These are phyloP conservation scores for Catostomus latipinnis DNA, from an alignment of 2,797 vertebrate species.

Conservation along the genomic window DNA sequence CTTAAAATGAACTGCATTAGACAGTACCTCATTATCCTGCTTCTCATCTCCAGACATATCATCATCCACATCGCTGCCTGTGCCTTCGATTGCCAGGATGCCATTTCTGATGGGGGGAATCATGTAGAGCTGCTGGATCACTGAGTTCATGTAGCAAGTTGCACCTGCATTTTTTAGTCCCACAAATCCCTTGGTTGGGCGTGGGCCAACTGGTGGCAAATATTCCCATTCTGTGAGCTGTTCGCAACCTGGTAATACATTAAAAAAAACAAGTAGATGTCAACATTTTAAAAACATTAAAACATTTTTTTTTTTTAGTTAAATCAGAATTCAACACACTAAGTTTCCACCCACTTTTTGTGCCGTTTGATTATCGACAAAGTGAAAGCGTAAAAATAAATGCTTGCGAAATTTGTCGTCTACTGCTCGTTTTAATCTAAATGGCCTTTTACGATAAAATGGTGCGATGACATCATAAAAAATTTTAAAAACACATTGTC, in stretches of 20 bases:
- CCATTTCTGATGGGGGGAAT: constrained; percentile 98
- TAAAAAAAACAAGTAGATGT: neutral
- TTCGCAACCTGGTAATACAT: constrained; percentile 85
- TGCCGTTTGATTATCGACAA: no score
- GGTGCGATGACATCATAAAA: no score
- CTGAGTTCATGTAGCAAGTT: constrained; percentile 99
- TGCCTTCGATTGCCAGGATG: constrained; percentile 98
- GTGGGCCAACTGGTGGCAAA: constrained; percentile 94
- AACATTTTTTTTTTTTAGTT: no score
- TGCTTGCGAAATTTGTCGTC: no score
- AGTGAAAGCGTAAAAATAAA: no score
- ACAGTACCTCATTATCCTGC: constrained; percentile 95
- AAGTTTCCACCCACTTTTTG: no score
- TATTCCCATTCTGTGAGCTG: constrained; percentile 99
- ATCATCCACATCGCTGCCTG: constrained; percentile 97
- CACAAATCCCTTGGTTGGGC: constrained; percentile 97
- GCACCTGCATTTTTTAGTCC: constrained; percentile 98
- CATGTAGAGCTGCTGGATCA: constrained; percentile 99
- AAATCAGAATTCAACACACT: no score
- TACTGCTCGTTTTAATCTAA: no score
- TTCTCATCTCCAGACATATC: constrained; percentile 99
- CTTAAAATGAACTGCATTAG: neutral
- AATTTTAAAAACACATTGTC: no score
- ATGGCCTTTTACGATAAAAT: no score
- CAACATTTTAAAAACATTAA: neutral